phyloP scores from a whole-genome alignment of 1,140 invertebrate genomes.

The Apocrypta bakeri region DNA sequence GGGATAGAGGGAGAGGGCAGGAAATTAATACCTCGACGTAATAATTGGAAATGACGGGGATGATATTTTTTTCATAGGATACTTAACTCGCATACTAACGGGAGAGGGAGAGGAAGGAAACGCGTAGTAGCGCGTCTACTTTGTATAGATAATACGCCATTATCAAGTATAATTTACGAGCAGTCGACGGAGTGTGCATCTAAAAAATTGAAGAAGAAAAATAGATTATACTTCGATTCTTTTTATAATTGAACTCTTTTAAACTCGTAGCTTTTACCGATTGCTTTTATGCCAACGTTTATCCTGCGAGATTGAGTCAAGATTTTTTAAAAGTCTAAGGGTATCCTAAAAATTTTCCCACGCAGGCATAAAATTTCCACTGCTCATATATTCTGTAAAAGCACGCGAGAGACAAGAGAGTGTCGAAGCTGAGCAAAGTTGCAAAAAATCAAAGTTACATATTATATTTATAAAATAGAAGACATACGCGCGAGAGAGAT shows the following conservation, averaged over 20 bases:
- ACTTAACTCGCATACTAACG: no score
- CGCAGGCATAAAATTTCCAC: no score
- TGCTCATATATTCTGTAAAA: no score
- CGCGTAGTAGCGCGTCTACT: constrained; percentile 11
- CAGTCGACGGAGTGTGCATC: neutral
- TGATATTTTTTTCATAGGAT: no score
- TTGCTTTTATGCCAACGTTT: neutral
- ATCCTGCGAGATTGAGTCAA: neutral
- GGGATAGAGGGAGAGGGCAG: neutral
- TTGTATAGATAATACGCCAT: constrained; percentile 29
- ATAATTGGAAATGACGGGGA: no score
- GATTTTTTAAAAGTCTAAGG: no score
- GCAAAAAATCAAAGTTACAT: no score
- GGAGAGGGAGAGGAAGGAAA: neutral
- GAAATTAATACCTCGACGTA: constrained; percentile 24
- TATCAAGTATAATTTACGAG: constrained; percentile 47
- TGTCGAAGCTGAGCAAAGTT: no score
- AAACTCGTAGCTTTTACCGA: neutral
- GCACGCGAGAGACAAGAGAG: no score
- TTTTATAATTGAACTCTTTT: neutral
- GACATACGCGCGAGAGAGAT: no score
- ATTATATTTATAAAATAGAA: no score
- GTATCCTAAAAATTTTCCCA: no score
- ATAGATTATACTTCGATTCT: constrained; percentile 17
- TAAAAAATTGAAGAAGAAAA: neutral